Conservation (phyloP, 1,140 invertebrate species). For the Goniozus legneri region DNA sequence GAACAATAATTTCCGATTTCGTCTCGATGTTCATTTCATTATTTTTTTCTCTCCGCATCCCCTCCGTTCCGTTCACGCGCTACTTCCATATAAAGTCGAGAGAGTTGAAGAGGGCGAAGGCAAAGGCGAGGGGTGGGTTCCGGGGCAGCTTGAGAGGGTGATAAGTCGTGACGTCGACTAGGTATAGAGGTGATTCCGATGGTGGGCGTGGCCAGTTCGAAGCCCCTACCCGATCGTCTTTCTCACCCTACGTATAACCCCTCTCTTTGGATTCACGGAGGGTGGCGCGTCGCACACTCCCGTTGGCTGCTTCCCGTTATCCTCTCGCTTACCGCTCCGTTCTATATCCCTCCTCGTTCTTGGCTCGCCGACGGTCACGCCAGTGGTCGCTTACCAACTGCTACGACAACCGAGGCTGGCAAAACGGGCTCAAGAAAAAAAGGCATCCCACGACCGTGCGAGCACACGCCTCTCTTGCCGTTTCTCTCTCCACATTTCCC, state of each 20-base stretch:
- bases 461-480: too few species aligned
- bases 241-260: background rate
- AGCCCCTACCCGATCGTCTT: background rate
- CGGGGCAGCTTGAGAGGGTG: slow-evolving; percentile 39
- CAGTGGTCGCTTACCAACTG: too few species aligned
- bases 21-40: slow-evolving; percentile 54
- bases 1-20: slow-evolving; percentile 53
- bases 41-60: slow-evolving; percentile 44
- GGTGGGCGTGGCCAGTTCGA: slow-evolving; percentile 38
- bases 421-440: slow-evolving; percentile 39
- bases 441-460: too few species aligned
- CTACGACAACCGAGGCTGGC: slow-evolving; percentile 24
- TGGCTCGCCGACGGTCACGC: slow-evolving; percentile 2
- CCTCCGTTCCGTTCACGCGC: too few species aligned
- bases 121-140: background rate
- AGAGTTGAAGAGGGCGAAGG: background rate
- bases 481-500: too few species aligned
- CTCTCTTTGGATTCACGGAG: slow-evolving; percentile 22
- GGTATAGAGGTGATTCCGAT: slow-evolving; percentile 27
- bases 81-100: background rate
- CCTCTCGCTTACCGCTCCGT: background rate
- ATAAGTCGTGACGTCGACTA: slow-evolving; percentile 51
- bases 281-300: slow-evolving; percentile 35
- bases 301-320: slow-evolving; percentile 35
- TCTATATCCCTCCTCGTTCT: too few species aligned